phyloP scores from a whole-genome alignment of 2,113 vertebrate species.

The Suncus etruscus region DNA sequence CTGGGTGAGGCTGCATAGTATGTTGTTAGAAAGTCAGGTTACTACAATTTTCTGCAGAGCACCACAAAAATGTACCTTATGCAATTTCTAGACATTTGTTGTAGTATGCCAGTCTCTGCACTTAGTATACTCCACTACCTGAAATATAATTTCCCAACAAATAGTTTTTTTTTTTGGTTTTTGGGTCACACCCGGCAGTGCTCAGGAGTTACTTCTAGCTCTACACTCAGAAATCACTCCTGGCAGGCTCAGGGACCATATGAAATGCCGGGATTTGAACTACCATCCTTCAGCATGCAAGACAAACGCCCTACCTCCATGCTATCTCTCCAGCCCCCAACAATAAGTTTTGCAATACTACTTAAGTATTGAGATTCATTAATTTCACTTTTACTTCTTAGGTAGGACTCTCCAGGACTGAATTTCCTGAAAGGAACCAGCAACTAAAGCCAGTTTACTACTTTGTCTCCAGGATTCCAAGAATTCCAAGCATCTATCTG shows the following conservation, averaged over 20 bases:
- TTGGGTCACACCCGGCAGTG: no score
- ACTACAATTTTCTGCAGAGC: background rate
- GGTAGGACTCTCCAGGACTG: background rate
- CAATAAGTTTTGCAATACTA: background rate
- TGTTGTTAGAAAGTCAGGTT: slow-evolving; percentile 4
- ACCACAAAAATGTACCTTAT: background rate
- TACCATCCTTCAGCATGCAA: no score
- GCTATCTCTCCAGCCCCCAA: no score
- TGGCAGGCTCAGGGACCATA: no score
- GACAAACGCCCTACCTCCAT: no score
- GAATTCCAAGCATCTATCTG: background rate
- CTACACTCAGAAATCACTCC: no score
- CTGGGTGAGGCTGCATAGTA: background rate
- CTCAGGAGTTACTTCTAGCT: no score
- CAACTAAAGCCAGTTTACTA: background rate
- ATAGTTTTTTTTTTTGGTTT: no score
- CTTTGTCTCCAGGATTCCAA: background rate
- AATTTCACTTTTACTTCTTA: background rate
- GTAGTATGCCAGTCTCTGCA: background rate
- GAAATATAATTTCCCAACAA: background rate
- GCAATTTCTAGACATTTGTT: background rate
- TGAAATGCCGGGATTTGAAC: no score
- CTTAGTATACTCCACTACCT: background rate
- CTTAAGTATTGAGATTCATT: background rate
- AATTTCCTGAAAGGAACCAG: slow-evolving; percentile 9